Base-by-base conservation (phyloP, 2,888 invertebrate species). In the Amblyjoppa proteus region DNA sequence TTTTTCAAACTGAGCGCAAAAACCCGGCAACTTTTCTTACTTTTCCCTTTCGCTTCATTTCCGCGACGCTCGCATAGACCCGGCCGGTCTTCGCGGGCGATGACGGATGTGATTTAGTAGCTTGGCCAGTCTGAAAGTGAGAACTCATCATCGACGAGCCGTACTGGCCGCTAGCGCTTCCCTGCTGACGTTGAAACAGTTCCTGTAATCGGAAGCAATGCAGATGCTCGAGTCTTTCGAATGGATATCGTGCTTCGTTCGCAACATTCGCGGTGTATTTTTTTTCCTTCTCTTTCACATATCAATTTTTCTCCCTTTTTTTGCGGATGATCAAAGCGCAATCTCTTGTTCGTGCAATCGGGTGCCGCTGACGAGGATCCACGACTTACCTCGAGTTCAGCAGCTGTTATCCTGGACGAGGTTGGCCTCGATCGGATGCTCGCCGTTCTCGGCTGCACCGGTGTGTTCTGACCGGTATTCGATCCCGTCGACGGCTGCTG, bases 11-110 rank as follows among this genome's bases (percentile, higher is more conserved):
- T 83, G 66, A 77, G 51, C 74, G 76, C 45, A 64, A 70, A 77
- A 73, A 74, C 56, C 73, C 66, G 64, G 31, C 38, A 28, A 58
- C 49, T 58, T 81, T 80, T 89, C 93, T 94, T 94, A 96, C 96
- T 95, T 96, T 97, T 89, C 96, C 97, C 94, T 97, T 97, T 80
- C 99, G 96, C 94, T 99, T 99, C 99, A 99, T 98, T 94, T 99
- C 98, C 0, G 98, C 98, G 64, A 98, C 98, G 92, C 98, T 98
- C 66, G 98, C 98, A 94, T 98, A 99, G 56, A 98, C 98, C 84
- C 97, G 95, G 51, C 95, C 95, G 71, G 96, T 95, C 89, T 95
- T 95, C 79, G 97, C 96, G 6, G 97, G 97, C 11, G 97, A 97
- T 89, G 96, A 95, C 38, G 96, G 96, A 83, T 96, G 96, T 81